phyloP scores from a whole-genome alignment of 2,888 invertebrate species.

The Pycnomerus fuliginosus region DNA sequence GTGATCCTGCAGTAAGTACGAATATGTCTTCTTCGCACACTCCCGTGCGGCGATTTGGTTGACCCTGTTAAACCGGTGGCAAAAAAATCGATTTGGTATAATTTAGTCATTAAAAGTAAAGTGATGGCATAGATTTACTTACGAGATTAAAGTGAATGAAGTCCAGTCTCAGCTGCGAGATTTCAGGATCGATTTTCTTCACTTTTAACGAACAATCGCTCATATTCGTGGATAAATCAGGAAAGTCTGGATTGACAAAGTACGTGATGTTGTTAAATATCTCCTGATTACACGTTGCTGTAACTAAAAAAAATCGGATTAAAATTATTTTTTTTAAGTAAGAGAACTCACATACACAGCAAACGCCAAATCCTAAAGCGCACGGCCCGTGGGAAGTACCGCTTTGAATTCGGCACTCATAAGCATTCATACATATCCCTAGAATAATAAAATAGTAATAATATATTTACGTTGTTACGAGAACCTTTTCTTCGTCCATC shows the following conservation, averaged over 20 bases:
- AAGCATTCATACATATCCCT: constrained; percentile 80
- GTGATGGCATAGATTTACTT: constrained; percentile 44
- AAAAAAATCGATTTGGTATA: neutral
- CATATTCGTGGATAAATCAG: constrained; percentile 66
- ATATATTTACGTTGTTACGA: neutral
- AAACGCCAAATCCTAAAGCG: constrained; percentile 81
- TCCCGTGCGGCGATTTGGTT: constrained; percentile 77
- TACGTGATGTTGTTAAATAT: constrained; percentile 79
- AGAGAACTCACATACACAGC: constrained; percentile 75
- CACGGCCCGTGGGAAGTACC: constrained; percentile 73
- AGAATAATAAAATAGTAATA: constrained; percentile 43
- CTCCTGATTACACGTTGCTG: constrained; percentile 70
- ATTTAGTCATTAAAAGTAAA: neutral
- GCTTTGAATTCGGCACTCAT: constrained; percentile 77
- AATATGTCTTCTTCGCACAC: constrained; percentile 77
- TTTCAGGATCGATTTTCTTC: constrained; percentile 73
- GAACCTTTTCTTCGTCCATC: constrained; percentile 64
- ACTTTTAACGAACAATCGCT: constrained; percentile 71
- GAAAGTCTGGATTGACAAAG: constrained; percentile 79
- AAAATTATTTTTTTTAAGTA: constrained; percentile 2
- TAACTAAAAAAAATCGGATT: constrained; percentile 57
- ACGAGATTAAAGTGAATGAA: constrained; percentile 82
- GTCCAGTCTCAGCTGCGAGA: constrained; percentile 81
- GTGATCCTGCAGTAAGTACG: constrained; percentile 61
- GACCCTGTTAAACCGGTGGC: constrained; percentile 66